Percentiles rank a stretch among this genome's conserved stretches.
These are phyloP conservation scores for Alentia gelatinosa DNA, from an alignment of 2,888 invertebrate genomes.

Conservation along the genomic window DNA sequence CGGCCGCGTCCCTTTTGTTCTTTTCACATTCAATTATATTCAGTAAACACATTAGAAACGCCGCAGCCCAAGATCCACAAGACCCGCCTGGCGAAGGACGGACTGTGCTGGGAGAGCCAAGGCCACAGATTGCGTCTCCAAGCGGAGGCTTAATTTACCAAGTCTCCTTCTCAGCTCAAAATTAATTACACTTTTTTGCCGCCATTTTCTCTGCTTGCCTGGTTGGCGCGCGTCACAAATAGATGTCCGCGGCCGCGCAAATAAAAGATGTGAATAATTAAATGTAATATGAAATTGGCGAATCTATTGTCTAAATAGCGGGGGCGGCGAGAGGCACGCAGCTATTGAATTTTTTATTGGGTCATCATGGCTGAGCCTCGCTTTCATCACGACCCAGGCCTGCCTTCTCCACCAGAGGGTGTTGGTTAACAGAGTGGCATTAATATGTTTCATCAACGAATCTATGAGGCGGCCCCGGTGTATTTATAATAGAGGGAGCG, in stretches of 20 bases:
- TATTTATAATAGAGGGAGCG: neutral
- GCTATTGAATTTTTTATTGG: conserved; percentile 45
- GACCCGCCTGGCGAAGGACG: neutral
- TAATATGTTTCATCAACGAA: conserved; percentile 24
- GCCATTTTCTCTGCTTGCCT: neutral
- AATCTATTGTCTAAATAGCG: conserved; percentile 44
- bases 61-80: neutral
- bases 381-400: neutral
- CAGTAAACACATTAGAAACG: conserved; percentile 32
- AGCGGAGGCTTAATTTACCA: neutral
- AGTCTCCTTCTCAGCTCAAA: neutral
- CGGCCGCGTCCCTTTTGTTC: conserved; percentile 12
- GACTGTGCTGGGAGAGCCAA: neutral
- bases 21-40: conserved; percentile 54
- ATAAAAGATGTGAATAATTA: conserved; percentile 42
- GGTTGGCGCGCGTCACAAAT: neutral
- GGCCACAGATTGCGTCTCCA: neutral
- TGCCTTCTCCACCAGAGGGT: neutral
- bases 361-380: neutral
- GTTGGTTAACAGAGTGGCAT: conserved; percentile 26
- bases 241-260: neutral
- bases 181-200: conserved; percentile 35
- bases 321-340: neutral
- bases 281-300: conserved; percentile 44
- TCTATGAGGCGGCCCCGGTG: neutral